Evolutionary conservation across 2,797 vertebrate genomes (phyloP).

Genomic region (Lophius americanus): DNA sequence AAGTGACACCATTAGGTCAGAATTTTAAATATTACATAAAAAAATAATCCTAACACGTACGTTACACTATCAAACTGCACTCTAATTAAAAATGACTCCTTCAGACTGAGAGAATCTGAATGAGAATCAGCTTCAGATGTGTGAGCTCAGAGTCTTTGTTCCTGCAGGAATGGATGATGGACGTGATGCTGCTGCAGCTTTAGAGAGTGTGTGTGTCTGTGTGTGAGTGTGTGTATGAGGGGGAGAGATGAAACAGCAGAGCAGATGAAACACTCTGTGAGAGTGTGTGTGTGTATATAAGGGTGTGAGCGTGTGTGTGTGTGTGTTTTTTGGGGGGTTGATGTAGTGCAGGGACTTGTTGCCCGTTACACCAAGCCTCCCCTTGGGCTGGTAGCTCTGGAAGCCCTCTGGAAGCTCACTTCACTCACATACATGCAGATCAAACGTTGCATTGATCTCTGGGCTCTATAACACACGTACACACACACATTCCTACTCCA

Average conservation of each 20-base stretch:
- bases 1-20: not conserved
- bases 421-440: conserved; percentile 75
- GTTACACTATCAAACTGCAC: not conserved
- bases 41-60: not conserved
- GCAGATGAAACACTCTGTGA: conserved; percentile 53
- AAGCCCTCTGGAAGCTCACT: conserved; percentile 70
- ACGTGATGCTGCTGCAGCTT: conserved; percentile 45
- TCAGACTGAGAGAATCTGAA: conserved; percentile 24
- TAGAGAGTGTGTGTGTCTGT: conserved; percentile 14
- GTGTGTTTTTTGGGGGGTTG: not conserved
- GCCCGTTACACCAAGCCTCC: conserved; percentile 58
- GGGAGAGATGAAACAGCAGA: conserved; percentile 60
- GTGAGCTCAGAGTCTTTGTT: conserved; percentile 55
- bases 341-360: conserved; percentile 46
- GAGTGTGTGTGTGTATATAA: conserved; percentile 15
- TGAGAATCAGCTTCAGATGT: conserved; percentile 37
- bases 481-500: conserved; percentile 25
- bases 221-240: conserved; percentile 16
- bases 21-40: not conserved
- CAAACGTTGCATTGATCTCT: conserved; percentile 75
- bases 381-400: conserved; percentile 66
- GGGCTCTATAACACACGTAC: conserved; percentile 41
- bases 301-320: conserved; percentile 20
- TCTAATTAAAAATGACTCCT: conserved; percentile 21
- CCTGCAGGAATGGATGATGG: conserved; percentile 50